Base-by-base conservation (phyloP, 2,888 invertebrate species). In the Odontothrips loti region DNA sequence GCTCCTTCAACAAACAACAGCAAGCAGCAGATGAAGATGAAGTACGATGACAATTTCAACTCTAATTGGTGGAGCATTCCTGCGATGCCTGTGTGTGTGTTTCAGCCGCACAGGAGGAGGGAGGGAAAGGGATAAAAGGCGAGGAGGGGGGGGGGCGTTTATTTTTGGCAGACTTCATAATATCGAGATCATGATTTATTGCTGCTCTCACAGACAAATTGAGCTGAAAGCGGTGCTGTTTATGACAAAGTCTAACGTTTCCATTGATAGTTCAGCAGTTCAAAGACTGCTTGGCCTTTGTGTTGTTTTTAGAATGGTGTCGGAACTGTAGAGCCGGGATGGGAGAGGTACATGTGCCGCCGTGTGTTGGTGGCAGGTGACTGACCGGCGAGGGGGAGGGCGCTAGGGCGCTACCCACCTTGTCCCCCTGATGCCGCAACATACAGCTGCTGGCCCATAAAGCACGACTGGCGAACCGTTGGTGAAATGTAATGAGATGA, bases 21-120 rank as follows among this genome's bases (percentile, higher is more conserved):
- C n/a, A n/a, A n/a, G n/a, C n/a, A n/a, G n/a, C n/a, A n/a, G n/a
- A n/a, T n/a, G n/a, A n/a, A n/a, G n/a, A n/a, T n/a, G 34, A 6
- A 43, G 34, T 43, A 58, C 11, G n/a, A 58, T n/a, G n/a, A 58
- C 58, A 58, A 58, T 58, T 58, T 58, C 51, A 51, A 12, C 27
- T 27, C 68, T 75, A 75, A 75, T 75, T 75, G 68, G 68, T 27
- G 23, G 68, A 12, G 68, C 68, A 75, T 75, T 75, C 68, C 68
- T 23, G 6, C 27, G 68, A 2, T 27, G 68, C 27, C 23, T 8
- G 27, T 27, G 68, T 27, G 27, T 23, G 68, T 23, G 68, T 51
- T 12, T 51, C 51, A 11, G 48, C n/a, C 23, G 68, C n/a, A n/a
- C n/a, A n/a, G 58, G 6, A n/a, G 58, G 58, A 6, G 58, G 58